Conservation (phyloP, 2,888 invertebrate genomes). For the Hesperia comma region DNA sequence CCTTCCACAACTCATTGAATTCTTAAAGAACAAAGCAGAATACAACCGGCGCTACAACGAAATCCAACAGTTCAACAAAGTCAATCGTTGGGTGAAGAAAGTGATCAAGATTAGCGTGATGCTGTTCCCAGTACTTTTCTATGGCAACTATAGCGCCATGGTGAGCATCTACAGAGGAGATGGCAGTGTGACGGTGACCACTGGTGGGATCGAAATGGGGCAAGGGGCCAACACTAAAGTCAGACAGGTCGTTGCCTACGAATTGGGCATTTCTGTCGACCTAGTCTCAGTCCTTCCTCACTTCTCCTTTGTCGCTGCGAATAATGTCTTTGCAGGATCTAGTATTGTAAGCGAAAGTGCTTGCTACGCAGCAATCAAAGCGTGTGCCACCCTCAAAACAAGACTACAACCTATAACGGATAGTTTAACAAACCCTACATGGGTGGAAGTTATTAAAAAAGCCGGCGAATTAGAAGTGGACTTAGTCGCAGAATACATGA, state of each 20-base stretch:
- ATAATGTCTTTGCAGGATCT: conserved; percentile 86
- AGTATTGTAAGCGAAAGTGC: conserved; percentile 87
- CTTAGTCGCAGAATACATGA: conserved; percentile 85
- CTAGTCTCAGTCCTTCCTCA: conserved; percentile 85
- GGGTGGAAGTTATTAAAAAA: conserved; percentile 83
- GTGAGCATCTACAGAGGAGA: conserved; percentile 88
- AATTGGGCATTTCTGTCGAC: conserved; percentile 87
- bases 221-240: conserved; percentile 93
- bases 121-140: conserved; percentile 84
- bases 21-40: conserved; percentile 64
- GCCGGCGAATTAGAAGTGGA: conserved; percentile 83
- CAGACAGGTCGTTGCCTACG: conserved; percentile 89
- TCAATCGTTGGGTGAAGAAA: conserved; percentile 90
- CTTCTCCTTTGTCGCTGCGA: conserved; percentile 84
- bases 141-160: conserved; percentile 83
- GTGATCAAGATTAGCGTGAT: conserved; percentile 87
- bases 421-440: conserved; percentile 75
- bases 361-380: conserved; percentile 81
- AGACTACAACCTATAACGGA: conserved; percentile 83
- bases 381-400: conserved; percentile 83
- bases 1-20: conserved; percentile 81
- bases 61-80: conserved; percentile 83
- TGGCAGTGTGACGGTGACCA: conserved; percentile 87
- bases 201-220: conserved; percentile 89
- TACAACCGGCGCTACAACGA: conserved; percentile 78